Base-by-base conservation (phyloP, 2,888 invertebrate genomes). In the Clitarchus hookeri region DNA sequence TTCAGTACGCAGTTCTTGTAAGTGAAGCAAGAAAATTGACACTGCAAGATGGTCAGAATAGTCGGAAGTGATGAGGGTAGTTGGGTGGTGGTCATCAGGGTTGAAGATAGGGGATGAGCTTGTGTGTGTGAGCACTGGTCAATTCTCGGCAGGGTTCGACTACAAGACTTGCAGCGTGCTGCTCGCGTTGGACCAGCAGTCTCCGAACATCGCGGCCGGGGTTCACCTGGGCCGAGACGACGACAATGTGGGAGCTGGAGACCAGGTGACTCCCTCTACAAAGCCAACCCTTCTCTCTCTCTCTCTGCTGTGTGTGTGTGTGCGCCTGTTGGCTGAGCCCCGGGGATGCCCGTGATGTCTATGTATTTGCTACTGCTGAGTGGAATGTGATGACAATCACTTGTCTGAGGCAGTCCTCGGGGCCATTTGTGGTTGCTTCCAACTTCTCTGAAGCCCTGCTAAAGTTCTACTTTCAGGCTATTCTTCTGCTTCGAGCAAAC, bases 111-210 rank as follows among this genome's bases (percentile, higher is more conserved):
- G 9, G 44, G 25, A 44, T 53, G n/a, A 9, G 23, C 0, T 6
- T 84, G n/a, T n/a, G n/a, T n/a, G n/a, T 25, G 54, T 44, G 44
- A 53, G 26, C 26, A 80, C 48, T 53, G 48, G 91, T 90, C 12
- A 11, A 19, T 82, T 82, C 90, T 90, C 90, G 36, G 89, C 94
- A 98, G 98, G 98, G 92, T 99, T 99, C 94, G 99, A 99, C 95
- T 98, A 97, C 96, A 99, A 99, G 95, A 99, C 98, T 88, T 99
- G 99, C 96, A 98, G 97, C 93, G 97, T 99, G 90, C 95, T 99
- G 93, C 95, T 99, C 92, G 98, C 98, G 87, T 94, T 99, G 92
- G 99, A 99, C 92, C 97, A 98, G 92, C 99, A 99, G 93, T 97
- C 97, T 89, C 96, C 97, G 89, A 96, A 99, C 93, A 99, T 99